A percentile compares a stretch with the other conserved stretches of the same genome.
phyloP scores from a whole-genome alignment of 2,888 invertebrate species.

The Hypolimnas misippus region DNA sequence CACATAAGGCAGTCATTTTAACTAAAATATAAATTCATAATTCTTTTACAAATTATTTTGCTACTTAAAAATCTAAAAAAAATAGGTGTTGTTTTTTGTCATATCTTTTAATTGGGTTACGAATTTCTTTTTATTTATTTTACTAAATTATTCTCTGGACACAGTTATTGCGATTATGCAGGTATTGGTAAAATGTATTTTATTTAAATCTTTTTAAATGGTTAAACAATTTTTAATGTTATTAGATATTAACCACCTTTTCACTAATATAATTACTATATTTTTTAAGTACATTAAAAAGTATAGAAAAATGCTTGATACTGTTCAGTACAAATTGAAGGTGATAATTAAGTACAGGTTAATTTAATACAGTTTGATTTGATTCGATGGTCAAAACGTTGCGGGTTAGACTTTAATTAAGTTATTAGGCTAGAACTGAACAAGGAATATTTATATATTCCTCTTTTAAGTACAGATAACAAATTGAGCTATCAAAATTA shows the following conservation, averaged over 20 bases:
- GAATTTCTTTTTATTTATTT: conserved; percentile 12
- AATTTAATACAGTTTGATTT: conserved; percentile 27
- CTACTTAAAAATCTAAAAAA: conserved; percentile 39
- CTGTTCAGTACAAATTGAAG: conserved; percentile 6
- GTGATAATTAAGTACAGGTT: conserved; percentile 41
- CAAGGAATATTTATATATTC: conserved; percentile 21
- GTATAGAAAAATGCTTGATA: conserved; percentile 24
- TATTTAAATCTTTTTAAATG: too few relatives aligned
- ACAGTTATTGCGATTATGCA: conserved; percentile 8
- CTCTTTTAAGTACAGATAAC: conserved; percentile 56
- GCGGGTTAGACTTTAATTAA: background rate
- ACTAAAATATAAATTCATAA: conserved; percentile 36
- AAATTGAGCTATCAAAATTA: conserved; percentile 74
- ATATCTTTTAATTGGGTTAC: conserved; percentile 16
- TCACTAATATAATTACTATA: conserved; percentile 3
- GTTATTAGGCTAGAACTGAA: conserved; percentile 3
- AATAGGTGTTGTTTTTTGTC: conserved; percentile 15
- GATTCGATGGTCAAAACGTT: background rate
- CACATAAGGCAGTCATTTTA: conserved; percentile 18
- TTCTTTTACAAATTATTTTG: conserved; percentile 37
- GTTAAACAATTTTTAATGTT: too few relatives aligned
- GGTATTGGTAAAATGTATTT: too few relatives aligned
- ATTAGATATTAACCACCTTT: background rate
- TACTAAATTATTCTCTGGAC: conserved; percentile 33
- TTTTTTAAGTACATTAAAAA: conserved; percentile 24